Evolutionary conservation across 2,113 vertebrate genomes (phyloP), one percentile per base, ranked within the genome.

Genomic region (Bucco capensis): DNA sequence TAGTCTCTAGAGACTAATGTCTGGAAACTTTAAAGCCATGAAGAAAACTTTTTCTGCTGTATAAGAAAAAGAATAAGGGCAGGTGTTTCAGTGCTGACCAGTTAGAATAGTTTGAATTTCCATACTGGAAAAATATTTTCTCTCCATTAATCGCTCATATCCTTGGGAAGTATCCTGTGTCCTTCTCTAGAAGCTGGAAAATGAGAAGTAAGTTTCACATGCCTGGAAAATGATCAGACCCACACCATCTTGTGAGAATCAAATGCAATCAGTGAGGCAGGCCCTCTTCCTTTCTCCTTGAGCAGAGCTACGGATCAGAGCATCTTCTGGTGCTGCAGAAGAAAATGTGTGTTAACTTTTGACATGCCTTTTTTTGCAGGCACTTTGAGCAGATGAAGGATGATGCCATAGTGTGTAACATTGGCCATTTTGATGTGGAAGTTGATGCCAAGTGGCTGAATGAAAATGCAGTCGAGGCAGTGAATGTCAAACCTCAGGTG

Each of bases 351-450:
- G 17, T 58, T 73, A 46, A 37, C 6, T 67, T 46, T 18, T 42
- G 14, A 30, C 67, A 9, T 5, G 33, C n/a, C 17, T 73, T 61
- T 21, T 31, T 77, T 80, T 58, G 10, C 95, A 99, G 99, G 54
- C 99, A 99, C 97, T 99, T 99, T 83, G 98, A 99, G 91, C 92
- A 98, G 83, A 99, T 99, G 99, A 99, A 99, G 93, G 99, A 99
- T 42, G 99, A 99, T 53, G 80, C 99, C 91, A 98, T 99, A 5
- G 98, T 99, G 24, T 99, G 99, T 88, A 99, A 99, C 95, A 99
- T 99, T 14, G 99, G 99, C 46, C 99, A 99, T 90, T 99, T 99
- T 75, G 99, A 99, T 75, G 98, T 98, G 65, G 99, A 99, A 97
- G 98, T 99, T 46, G 99, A 99, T 74, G 98, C 99, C 53, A 98